These are phyloP conservation scores for Thymallus thymallus DNA, from an alignment of 2,113 vertebrate species.

Conservation along the genomic window DNA sequence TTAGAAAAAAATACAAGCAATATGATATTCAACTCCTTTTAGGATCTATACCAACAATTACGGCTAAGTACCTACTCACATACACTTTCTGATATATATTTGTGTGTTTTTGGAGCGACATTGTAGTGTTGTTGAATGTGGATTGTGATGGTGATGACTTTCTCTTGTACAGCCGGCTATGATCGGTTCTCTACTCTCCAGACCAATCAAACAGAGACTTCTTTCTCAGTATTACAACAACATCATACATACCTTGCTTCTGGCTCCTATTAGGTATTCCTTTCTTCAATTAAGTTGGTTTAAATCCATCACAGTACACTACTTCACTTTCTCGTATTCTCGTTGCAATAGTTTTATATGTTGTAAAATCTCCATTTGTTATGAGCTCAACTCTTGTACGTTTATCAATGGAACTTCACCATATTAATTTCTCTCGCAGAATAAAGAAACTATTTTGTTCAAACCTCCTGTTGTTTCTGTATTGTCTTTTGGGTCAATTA, in stretches of 20 bases:
- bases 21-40: not conserved
- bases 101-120: too few species aligned
- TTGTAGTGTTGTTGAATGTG: too few species aligned
- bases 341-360: constrained; percentile 70
- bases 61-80: not conserved
- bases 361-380: constrained; percentile 69
- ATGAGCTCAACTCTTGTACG: constrained; percentile 64
- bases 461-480: constrained; percentile 45
- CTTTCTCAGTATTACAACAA: too few species aligned
- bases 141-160: too few species aligned
- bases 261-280: too few species aligned
- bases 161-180: too few species aligned
- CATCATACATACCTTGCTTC: too few species aligned
- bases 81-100: too few species aligned
- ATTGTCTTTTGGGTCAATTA: not conserved
- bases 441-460: constrained; percentile 78
- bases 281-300: too few species aligned
- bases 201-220: too few species aligned
- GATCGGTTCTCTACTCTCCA: too few species aligned
- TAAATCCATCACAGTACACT: constrained; percentile 38
- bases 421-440: constrained; percentile 67
- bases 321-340: not conserved
- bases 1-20: not conserved
- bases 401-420: constrained; percentile 68
- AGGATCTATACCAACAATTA: too few species aligned